Evolutionary conservation across 2,113 vertebrate genomes (phyloP), one percentile per base, ranked within the genome.

Genomic region (Amblyornis subalaris): DNA sequence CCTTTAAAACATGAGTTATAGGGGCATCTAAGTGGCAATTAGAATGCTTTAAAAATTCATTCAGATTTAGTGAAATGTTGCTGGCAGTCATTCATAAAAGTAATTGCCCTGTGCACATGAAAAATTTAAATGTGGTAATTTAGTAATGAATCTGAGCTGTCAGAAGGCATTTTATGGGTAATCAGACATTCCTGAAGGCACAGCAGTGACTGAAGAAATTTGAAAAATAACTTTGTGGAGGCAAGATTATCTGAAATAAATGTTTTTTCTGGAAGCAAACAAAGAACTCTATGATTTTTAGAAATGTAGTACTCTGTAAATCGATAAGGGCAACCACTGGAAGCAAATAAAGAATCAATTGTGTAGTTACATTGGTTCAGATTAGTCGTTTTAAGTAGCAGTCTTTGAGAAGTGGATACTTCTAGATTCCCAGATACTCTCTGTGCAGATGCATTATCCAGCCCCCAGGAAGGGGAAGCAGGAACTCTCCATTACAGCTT

Each of bases 31-130:
- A 95, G 66, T 91, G 66, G 58, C 77, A 94, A 89, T 94, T 92
- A 94, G 45, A 89, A 75, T 85, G 29, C 54, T 93, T 92, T 82
- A 92, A 96, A 95, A 95, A 94, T 95, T 93, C 57, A 90, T 96
- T 95, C 77, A 86, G 83, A 69, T 88, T 47, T 90, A 96, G 93
- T 72, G 94, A 93, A 95, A 96, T 81, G 79, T 93, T 92, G 73
- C 93, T 95, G 95, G 89, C 93, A 84, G 51, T 85, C 81, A 91
- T 94, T 97, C 95, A 77, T 92, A 87, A 90, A 96, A 92, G 94
- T 88, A 89, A 94, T 91, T 21, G 73, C 95, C 89, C 75, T 53
- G 53, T 90, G 94, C 92, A 91, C 87, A 96, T 90, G 90, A 91
- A 96, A 97, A 88, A 91, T 93, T 94, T 66, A 96, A 84, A 92